Base-by-base conservation (phyloP, 2,797 vertebrate genomes). In the Heliangelus exortis region DNA sequence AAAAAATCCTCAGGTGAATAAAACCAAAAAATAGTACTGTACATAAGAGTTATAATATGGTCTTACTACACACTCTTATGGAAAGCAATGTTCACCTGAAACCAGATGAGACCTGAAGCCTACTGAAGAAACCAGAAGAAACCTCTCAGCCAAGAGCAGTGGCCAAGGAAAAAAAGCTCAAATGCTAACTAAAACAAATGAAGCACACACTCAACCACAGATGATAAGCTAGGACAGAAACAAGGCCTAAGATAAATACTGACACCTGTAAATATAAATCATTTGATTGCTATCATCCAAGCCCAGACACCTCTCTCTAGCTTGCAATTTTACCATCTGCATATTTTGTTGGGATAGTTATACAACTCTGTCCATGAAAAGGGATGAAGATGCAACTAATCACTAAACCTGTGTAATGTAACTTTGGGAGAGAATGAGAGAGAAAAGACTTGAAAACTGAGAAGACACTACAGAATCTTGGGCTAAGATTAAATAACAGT, bases 221-320 rank as follows among this genome's bases (percentile, higher is more conserved):
- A 83, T 7, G 31, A 94, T 31, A 50, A 93, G 77, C 80, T 84
- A 77, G 72, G 78, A 87, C 87, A 92, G 73, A 91, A 7, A 0
- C 72, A 22, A 92, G 58, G 71, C 80, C 41, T 28, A 84, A 80
- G 89, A 87, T 87, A 95, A 93, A 90, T 86, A 96, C 51, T 92
- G 80, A 95, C 7, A 26, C 45, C 54, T 72, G 51, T 72, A 93
- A 91, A 91, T 73, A 91, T 43, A 93, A 91, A 83, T 84, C 26
- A 91, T 83, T 87, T 91, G 88, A 96, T 90, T 93, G 72, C 54
- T 74, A 84, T 86, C 84, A 91, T 81, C 89, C 89, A 90, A 94
- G 48, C 62, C 73, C 69, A 86, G 89, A 84, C 58, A 90, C 85
- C 43, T 73, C 63, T 75, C 91, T 26, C 58, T 28, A 86, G 51